Evolutionary conservation across 2,888 invertebrate species (phyloP).

Genomic region (Melieria omissa): DNA sequence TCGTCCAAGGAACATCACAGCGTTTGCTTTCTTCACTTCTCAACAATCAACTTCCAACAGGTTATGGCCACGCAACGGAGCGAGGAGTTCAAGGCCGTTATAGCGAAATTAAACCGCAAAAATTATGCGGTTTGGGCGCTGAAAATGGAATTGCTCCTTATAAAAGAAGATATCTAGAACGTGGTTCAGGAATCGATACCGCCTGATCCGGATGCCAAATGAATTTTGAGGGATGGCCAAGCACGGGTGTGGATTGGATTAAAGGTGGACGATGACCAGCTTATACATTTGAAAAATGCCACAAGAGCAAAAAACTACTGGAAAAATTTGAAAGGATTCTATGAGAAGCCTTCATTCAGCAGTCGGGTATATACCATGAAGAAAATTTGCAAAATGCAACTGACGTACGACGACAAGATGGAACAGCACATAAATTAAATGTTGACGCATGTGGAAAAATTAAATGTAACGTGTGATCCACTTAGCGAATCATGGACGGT

Average conservation of each 20-base stretch:
- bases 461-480: constrained; percentile 15
- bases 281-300: constrained; percentile 28
- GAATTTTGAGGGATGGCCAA: constrained; percentile 20
- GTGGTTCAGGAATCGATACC: constrained; percentile 7
- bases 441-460: constrained; percentile 23
- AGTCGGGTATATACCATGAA: neutral
- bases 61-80: no score
- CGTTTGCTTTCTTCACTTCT: no score
- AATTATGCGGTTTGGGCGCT: constrained; percentile 32
- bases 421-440: constrained; percentile 12
- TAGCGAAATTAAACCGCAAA: constrained; percentile 1
- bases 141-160: constrained; percentile 35
- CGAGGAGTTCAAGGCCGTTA: no score
- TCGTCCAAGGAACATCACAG: no score
- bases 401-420: neutral
- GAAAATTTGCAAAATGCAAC: neutral
- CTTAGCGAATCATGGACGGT: constrained; percentile 27
- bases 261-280: constrained; percentile 32
- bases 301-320: constrained; percentile 3
- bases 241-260: constrained; percentile 29
- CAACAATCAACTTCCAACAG: no score
- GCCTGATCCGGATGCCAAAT: neutral
- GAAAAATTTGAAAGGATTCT: neutral
- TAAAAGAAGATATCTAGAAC: constrained; percentile 34
- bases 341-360: neutral